Percentiles rank a stretch among this genome's conserved stretches.
Evolutionary conservation across 2,113 vertebrate genomes (phyloP).

Genomic region (Corythaixoides concolor): DNA sequence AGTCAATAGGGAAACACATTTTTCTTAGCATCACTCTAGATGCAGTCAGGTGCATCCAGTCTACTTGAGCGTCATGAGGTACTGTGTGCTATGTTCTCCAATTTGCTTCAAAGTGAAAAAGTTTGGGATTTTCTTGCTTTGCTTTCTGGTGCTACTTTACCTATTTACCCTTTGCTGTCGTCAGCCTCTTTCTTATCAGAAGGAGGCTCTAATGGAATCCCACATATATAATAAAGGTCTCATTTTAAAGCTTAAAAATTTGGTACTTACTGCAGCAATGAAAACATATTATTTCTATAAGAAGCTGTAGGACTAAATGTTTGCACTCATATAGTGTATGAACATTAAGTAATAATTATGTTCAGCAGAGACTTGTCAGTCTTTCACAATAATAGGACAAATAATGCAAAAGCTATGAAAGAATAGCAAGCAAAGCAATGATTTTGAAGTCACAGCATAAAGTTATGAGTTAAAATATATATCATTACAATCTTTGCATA

Average conservation of each 20-base stretch:
- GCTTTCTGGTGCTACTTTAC: not conserved
- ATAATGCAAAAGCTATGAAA: conserved; percentile 39
- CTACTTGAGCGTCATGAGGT: not conserved
- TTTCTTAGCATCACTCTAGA: not conserved
- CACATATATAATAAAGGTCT: not conserved
- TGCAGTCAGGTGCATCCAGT: not conserved
- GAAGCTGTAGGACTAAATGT: conserved; percentile 43
- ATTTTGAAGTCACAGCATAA: conserved; percentile 64
- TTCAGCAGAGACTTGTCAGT: conserved; percentile 64
- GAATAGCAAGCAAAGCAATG: conserved; percentile 53
- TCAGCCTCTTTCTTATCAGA: not conserved
- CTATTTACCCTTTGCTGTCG: not conserved
- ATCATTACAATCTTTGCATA: conserved; percentile 46
- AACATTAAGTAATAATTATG: conserved; percentile 66
- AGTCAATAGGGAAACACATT: not conserved
- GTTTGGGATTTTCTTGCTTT: not conserved
- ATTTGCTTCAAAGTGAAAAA: not conserved
- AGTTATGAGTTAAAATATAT: conserved; percentile 56
- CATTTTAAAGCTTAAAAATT: not conserved
- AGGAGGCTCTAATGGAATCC: not conserved
- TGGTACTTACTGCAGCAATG: not conserved
- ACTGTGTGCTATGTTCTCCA: not conserved
- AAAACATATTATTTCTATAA: conserved; percentile 30
- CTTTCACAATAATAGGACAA: conserved; percentile 57
- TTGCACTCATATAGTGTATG: conserved; percentile 30